Conservation (phyloP, 2,113 vertebrate species). For the Cyprichromis sp. region DNA sequence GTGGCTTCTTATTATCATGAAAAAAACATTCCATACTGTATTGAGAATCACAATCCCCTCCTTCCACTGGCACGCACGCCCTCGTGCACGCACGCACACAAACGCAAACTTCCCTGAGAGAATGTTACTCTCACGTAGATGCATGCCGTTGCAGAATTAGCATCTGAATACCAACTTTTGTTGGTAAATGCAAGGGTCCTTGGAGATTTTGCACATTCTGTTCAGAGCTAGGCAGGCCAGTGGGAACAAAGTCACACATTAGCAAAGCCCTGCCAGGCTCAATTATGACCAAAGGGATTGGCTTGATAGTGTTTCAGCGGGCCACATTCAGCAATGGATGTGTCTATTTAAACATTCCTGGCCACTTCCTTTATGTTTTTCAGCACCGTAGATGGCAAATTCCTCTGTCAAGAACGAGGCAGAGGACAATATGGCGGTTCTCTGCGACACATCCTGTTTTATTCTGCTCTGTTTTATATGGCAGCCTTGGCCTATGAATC, state of each 20-base stretch:
- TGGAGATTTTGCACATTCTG: constrained; percentile 66
- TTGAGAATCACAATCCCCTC: constrained; percentile 11
- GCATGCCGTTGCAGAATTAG: constrained; percentile 62
- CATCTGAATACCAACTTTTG: constrained; percentile 73
- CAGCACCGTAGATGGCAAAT: not conserved
- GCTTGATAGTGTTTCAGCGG: constrained; percentile 38
- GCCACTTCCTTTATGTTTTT: constrained; percentile 26
- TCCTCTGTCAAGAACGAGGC: not conserved
- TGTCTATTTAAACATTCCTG: constrained; percentile 34
- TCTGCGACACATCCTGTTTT: constrained; percentile 10
- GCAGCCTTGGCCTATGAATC: constrained; percentile 11
- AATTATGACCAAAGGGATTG: constrained; percentile 57
- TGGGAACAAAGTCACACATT: constrained; percentile 67
- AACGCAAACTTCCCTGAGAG: constrained; percentile 10
- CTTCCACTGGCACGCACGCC: not conserved
- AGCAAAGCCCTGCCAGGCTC: constrained; percentile 62
- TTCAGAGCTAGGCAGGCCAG: constrained; percentile 37
- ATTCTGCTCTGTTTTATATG: constrained; percentile 20
- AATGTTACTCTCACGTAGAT: constrained; percentile 58
- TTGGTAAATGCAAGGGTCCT: constrained; percentile 73
- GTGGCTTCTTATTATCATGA: constrained; percentile 50
- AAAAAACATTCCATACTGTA: constrained; percentile 61
- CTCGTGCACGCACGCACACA: not conserved
- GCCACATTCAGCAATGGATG: constrained; percentile 34
- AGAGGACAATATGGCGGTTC: not conserved